Conservation (phyloP, 2,888 invertebrate species). For the Heteromurus nitidus region DNA sequence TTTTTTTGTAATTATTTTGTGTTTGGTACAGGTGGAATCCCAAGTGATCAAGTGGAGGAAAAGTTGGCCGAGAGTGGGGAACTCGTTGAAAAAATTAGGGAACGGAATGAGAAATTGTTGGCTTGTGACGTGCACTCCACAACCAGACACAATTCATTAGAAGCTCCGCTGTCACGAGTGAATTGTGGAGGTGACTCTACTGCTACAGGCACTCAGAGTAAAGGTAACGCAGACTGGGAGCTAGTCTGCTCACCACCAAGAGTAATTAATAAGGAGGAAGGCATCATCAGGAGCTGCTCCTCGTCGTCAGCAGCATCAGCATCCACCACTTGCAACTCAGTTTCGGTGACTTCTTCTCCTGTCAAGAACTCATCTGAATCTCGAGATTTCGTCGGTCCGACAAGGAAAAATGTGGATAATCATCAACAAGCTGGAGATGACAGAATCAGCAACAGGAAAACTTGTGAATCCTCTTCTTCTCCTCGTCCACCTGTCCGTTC, state of each 20-base stretch:
- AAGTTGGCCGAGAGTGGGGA: conserved; percentile 45
- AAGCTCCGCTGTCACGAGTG: conserved; percentile 57
- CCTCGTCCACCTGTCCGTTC: conserved; percentile 20
- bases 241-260: not conserved
- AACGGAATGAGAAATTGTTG: conserved; percentile 55
- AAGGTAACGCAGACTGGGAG: not conserved
- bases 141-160: conserved; percentile 62
- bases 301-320: conserved; percentile 10
- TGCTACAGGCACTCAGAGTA: conserved; percentile 5
- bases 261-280: conserved; percentile 51
- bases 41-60: conserved; percentile 48
- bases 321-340: conserved; percentile 36
- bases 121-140: conserved; percentile 54
- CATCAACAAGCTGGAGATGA: conserved; percentile 60
- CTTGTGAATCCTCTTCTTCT: not conserved
- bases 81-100: conserved; percentile 59
- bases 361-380: conserved; percentile 64
- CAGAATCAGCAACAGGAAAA: conserved; percentile 36
- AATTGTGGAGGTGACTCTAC: conserved; percentile 31
- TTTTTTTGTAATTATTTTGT: conserved; percentile 18
- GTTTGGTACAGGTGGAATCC: conserved; percentile 48
- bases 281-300: conserved; percentile 24
- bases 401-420: conserved; percentile 60
- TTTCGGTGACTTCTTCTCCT: conserved; percentile 63
- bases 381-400: conserved; percentile 37